These are phyloP conservation scores for Enteromius afrohamiltoni DNA, from an alignment of 2,797 vertebrate species.

Conservation along the genomic window DNA sequence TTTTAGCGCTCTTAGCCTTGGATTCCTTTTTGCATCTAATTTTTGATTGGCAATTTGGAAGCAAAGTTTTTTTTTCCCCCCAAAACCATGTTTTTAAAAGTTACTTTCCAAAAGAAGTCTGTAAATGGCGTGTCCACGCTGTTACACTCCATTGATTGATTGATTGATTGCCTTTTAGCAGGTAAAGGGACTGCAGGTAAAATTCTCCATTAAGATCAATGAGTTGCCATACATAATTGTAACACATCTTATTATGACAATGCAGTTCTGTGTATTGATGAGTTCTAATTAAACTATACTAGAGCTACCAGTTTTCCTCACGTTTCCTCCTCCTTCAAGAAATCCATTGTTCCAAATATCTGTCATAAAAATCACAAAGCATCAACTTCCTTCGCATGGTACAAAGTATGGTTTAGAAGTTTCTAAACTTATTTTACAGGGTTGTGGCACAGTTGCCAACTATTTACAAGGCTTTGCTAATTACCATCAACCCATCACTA, in stretches of 20 bases:
- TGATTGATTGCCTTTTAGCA: neutral
- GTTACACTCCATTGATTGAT: neutral
- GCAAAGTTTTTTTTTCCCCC: neutral
- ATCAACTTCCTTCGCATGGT: slow-evolving; percentile 35
- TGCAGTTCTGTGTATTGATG: slow-evolving; percentile 63
- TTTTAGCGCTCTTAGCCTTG: neutral
- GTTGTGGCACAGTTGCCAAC: slow-evolving; percentile 40
- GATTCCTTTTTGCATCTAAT: neutral
- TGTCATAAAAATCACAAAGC: slow-evolving; percentile 45
- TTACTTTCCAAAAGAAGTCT: neutral
- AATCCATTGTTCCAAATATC: slow-evolving; percentile 51
- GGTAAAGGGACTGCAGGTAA: neutral
- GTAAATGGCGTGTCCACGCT: neutral
- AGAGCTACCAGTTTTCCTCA: slow-evolving; percentile 54
- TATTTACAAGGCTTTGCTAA: slow-evolving; percentile 52
- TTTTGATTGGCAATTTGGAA: slow-evolving; percentile 7
- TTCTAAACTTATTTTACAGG: slow-evolving; percentile 58
- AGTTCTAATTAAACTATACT: slow-evolving; percentile 48
- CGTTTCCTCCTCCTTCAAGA: slow-evolving; percentile 54
- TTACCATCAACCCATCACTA: slow-evolving; percentile 45
- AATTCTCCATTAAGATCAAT: slow-evolving; percentile 19
- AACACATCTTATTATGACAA: slow-evolving; percentile 56
- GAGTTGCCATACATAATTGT: slow-evolving; percentile 10
- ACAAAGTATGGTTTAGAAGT: slow-evolving; percentile 27
- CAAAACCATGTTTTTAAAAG: neutral